These are phyloP conservation scores for Meloidogyne chitwoodi DNA, from an alignment of 1,140 invertebrate genomes.

Conservation along the genomic window DNA sequence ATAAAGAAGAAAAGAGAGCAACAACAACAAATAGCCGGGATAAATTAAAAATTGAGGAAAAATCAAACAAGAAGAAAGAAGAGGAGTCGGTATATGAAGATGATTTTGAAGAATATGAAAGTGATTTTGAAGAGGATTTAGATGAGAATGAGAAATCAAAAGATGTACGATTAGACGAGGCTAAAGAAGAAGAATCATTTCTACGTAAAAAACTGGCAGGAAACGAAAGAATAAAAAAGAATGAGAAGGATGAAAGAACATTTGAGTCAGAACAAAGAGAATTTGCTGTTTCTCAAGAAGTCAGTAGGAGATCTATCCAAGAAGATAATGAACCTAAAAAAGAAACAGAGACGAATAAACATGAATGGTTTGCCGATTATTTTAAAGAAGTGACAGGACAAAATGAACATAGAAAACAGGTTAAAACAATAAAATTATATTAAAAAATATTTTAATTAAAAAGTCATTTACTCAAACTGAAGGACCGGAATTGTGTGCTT, in stretches of 20 bases:
- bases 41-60: background rate
- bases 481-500: background rate
- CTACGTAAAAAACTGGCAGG: background rate
- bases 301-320: background rate
- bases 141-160: background rate
- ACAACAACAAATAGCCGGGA: background rate
- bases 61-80: background rate
- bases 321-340: background rate
- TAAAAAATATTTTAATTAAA: background rate
- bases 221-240: background rate
- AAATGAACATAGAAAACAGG: background rate
- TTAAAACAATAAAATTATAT: background rate
- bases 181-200: background rate
- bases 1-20: background rate
- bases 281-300: background rate
- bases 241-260: background rate
- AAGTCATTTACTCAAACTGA: background rate
- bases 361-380: background rate
- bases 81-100: constrained; percentile 5
- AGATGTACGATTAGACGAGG: background rate
- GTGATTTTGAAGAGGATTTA: constrained; percentile 19
- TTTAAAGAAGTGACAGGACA: background rate
- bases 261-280: background rate
- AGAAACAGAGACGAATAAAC: background rate
- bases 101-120: constrained; percentile 24